Evolutionary conservation across 2,113 vertebrate genomes (phyloP), one percentile per base, ranked within the genome.

Genomic region (Mugil cephalus): DNA sequence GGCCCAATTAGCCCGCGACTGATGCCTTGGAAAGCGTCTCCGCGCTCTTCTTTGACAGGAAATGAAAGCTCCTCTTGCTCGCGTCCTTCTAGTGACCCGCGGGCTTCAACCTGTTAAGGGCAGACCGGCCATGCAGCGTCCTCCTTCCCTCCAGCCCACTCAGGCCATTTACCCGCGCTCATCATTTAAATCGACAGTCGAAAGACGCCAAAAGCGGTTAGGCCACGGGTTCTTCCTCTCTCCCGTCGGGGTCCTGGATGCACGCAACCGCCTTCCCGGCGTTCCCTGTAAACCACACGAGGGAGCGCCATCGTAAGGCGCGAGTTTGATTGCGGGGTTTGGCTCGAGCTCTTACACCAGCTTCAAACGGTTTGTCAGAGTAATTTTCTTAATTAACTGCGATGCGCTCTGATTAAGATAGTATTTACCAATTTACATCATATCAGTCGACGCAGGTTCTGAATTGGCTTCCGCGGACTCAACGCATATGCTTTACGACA

Each of bases 1-100:
- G 91, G 92, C 85, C 92, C 92, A 94, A 94, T 94, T 94, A 94
- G 88, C 88, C 79, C 14, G 76, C 75, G 83, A 89, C 90, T 92
- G 90, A 93, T 90, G 90, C 87, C 81, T 91, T 35, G 77, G 87
- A 89, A 92, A 88, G 85, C 74, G 69, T 85, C 84, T 87, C 80
- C 24, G 77, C 47, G 72, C 84, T 71, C 66, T 73, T 85, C 89
- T 92, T 85, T 93, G 92, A 92, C 90, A 82, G 85, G 81, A 88
- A 91, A 88, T 90, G 88, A 87, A 84, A 87, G 83, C 83, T 60
- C 56, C 69, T 47, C 82, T 80, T 64, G 69, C 83, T 80, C 42
- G 34, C 12, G 77, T 89, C 82, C 87, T 79, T 65, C 66, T 48
- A 15, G 60, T 91, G 87, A 91, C 88, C 89, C 15, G 59, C 47